phyloP scores from a whole-genome alignment of 2,113 vertebrate genomes.

The Pomatostomus ruficeps region DNA sequence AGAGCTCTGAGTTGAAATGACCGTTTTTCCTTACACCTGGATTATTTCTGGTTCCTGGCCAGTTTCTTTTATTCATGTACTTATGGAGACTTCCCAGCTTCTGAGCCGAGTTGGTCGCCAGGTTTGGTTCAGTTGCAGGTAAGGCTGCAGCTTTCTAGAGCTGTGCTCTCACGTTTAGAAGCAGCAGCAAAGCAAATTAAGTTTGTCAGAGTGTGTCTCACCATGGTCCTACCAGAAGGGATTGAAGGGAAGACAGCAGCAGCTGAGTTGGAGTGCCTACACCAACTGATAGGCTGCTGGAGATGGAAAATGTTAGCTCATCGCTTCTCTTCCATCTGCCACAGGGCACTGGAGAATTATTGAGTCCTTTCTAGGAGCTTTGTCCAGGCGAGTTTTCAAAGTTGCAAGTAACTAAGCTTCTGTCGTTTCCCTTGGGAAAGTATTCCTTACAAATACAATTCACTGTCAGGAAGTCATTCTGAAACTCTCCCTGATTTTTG shows the following conservation, averaged over 20 bases:
- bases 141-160: background rate
- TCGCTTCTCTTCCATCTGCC: background rate
- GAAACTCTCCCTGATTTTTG: slow-evolving; percentile 36
- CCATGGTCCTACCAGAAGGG: background rate
- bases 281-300: background rate
- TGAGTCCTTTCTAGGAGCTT: background rate
- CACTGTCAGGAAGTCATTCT: slow-evolving; percentile 43
- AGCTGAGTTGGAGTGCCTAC: background rate
- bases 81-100: background rate
- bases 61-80: background rate
- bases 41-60: background rate
- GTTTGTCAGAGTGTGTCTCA: background rate
- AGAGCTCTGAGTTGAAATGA: background rate
- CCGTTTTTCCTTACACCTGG: background rate
- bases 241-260: background rate
- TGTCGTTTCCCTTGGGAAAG: slow-evolving; percentile 32
- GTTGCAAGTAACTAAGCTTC: background rate
- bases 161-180: background rate
- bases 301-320: slow-evolving; percentile 26
- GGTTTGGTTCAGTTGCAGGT: background rate
- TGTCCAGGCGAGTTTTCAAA: background rate
- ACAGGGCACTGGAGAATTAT: background rate
- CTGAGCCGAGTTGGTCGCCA: background rate
- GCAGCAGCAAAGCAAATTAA: background rate
- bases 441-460: slow-evolving; percentile 53